phyloP scores from a whole-genome alignment of 2,113 vertebrate species.

The Hyperopisus bebe region DNA sequence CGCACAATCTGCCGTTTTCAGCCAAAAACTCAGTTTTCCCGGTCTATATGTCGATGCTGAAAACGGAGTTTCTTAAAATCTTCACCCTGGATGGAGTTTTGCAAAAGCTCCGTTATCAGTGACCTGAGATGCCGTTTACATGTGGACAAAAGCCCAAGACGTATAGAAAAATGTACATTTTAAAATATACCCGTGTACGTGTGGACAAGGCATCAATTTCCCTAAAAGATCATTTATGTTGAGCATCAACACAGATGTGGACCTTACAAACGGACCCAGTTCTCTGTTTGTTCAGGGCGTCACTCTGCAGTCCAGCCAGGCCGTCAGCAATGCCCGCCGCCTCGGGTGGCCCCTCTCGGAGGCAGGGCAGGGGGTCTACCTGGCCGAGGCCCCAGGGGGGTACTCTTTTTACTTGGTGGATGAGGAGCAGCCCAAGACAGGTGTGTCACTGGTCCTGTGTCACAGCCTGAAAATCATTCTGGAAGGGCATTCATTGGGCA shows the following conservation, averaged over 20 bases:
- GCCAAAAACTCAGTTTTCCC: too few species aligned
- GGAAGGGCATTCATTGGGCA: neutral
- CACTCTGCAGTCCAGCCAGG: slow-evolving; percentile 79
- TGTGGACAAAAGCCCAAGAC: too few species aligned
- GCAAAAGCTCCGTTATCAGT: too few species aligned
- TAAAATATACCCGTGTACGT: too few species aligned
- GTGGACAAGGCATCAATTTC: too few species aligned
- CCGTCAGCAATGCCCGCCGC: slow-evolving; percentile 75
- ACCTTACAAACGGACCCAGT: neutral
- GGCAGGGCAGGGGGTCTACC: slow-evolving; percentile 65
- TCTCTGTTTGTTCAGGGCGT: slow-evolving; percentile 65
- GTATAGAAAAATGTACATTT: too few species aligned
- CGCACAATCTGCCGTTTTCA: too few species aligned
- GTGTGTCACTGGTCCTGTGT: slow-evolving; percentile 48
- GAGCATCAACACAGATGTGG: neutral
- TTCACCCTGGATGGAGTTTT: too few species aligned
- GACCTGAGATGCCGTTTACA: too few species aligned
- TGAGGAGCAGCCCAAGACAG: slow-evolving; percentile 58
- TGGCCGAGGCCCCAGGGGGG: slow-evolving; percentile 80
- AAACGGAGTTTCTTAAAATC: too few species aligned
- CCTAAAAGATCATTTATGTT: neutral
- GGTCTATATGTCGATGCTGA: too few species aligned
- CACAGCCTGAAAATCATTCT: neutral
- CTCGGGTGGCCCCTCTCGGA: slow-evolving; percentile 80
- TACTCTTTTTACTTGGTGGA: slow-evolving; percentile 86